Evolutionary conservation across 2,888 invertebrate species (phyloP).

Genomic region (Ptilodon capucinus): DNA sequence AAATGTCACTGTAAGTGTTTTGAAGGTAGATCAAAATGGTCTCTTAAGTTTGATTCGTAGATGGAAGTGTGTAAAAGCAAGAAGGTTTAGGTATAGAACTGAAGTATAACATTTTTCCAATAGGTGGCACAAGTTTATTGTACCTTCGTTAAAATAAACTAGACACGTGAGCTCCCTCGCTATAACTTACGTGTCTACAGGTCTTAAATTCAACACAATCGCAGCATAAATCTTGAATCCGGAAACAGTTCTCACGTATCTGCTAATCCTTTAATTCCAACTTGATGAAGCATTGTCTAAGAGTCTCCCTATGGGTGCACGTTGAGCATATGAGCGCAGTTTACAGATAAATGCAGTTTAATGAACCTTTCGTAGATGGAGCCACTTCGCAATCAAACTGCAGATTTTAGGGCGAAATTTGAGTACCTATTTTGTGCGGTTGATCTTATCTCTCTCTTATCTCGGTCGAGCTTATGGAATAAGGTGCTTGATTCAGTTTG

Average conservation of each 20-base stretch:
- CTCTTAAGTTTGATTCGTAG: no score
- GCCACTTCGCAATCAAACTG: constrained; percentile 4
- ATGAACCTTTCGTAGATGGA: constrained; percentile 24
- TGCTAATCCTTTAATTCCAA: constrained; percentile 24
- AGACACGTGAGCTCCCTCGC: background rate
- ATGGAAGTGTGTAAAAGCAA: no score
- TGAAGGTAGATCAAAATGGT: no score
- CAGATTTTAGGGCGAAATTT: background rate
- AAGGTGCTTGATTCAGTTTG: no score
- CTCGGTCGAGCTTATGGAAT: no score
- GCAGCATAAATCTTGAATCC: background rate
- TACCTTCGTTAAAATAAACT: no score
- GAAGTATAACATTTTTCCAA: no score
- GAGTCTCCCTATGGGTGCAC: constrained; percentile 9
- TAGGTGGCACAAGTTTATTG: no score
- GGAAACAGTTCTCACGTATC: constrained; percentile 1
- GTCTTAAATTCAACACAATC: background rate
- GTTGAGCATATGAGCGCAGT: constrained; percentile 9
- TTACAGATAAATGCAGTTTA: constrained; percentile 28
- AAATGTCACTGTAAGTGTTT: no score
- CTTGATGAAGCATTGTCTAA: constrained; percentile 33
- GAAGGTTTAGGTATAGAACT: no score
- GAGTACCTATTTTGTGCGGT: background rate
- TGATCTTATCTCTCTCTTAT: no score
- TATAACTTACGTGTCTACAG: background rate